Base-by-base conservation (phyloP, 2,113 vertebrate genomes). In the Chaenogobius annularis region DNA sequence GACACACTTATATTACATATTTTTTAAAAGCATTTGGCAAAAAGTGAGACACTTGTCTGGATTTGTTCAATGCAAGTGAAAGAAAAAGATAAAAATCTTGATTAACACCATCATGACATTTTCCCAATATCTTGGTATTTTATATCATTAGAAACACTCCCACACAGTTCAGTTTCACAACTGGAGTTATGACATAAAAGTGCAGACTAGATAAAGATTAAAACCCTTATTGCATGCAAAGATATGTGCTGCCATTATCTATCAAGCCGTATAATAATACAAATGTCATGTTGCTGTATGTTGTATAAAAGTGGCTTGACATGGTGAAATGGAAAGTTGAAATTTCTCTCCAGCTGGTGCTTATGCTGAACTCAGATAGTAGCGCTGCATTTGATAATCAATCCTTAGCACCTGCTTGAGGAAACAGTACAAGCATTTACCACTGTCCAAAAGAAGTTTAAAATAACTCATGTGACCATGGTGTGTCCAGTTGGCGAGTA, bases 401-500 rank as follows among this genome's bases (percentile, higher is more conserved):
- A 40, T n/a, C 61, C 35, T 63, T 43, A 0, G 17, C 61, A 63
- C 35, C 61, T 63, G 17, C 40, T 63, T 11, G 61, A 40, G 1
- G 35, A 40, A 31, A 31, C 26, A 31, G 26, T 63, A 17, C 13
- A 61, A 63, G 35, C 35, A 5, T 63, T 40, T 37, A 17, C n/a
- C 3, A n/a, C 19, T 10, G 19, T 63, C 35, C 31, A 61, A 43
- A 12, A 43, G 14, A 14, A 11, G 31, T 40, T 63, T n/a, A 40
- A 40, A 63, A 19, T 63, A 40, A 40, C 35, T 10, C 37, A 40
- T 63, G 17, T 63, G 35, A 40, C 15, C 4, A 9, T n/a, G 59
- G 71, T 83, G 83, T 70, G 72, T 78, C 72, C 75, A 70, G 70
- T 86, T 84, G 79, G 70, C 10, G 58, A 35, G 58, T 61, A 31